These are phyloP conservation scores for Drosophila borborema DNA, from an alignment of 2,888 invertebrate genomes.

Conservation along the genomic window DNA sequence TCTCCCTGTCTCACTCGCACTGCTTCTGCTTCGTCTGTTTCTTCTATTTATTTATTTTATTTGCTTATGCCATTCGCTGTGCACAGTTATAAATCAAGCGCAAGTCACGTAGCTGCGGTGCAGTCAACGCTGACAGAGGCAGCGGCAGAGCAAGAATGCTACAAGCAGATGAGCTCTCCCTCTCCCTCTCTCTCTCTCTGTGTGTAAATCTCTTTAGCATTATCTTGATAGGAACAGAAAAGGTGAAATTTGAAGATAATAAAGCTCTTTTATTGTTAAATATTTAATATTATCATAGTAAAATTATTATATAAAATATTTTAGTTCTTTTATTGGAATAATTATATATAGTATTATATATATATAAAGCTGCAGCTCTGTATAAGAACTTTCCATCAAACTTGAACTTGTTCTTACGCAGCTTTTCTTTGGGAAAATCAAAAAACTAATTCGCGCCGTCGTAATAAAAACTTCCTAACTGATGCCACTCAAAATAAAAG, in stretches of 20 bases:
- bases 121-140: constrained; percentile 19
- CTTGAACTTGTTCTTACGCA: not conserved
- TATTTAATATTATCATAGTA: not conserved
- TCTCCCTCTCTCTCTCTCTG: not conserved
- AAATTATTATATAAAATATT: not conserved
- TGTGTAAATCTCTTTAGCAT: not conserved
- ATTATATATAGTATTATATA: not conserved
- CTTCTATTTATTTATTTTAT: constrained; percentile 42
- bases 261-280: too few species aligned
- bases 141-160: constrained; percentile 2
- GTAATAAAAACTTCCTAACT: not conserved
- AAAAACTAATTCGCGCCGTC: not conserved
- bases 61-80: constrained; percentile 47
- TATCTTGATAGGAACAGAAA: not conserved
- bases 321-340: not conserved
- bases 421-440: constrained; percentile 2
- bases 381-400: not conserved
- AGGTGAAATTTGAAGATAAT: not conserved
- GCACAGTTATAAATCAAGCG: constrained; percentile 69
- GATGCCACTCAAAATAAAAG: not conserved
- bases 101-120: constrained; percentile 61
- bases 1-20: not conserved
- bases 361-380: too few species aligned
- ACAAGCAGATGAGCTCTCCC: not conserved
- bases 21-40: not conserved